Evolutionary conservation across 1,140 invertebrate genomes (phyloP), one percentile per base, ranked within the genome.

Genomic region (Drosophila cardini): DNA sequence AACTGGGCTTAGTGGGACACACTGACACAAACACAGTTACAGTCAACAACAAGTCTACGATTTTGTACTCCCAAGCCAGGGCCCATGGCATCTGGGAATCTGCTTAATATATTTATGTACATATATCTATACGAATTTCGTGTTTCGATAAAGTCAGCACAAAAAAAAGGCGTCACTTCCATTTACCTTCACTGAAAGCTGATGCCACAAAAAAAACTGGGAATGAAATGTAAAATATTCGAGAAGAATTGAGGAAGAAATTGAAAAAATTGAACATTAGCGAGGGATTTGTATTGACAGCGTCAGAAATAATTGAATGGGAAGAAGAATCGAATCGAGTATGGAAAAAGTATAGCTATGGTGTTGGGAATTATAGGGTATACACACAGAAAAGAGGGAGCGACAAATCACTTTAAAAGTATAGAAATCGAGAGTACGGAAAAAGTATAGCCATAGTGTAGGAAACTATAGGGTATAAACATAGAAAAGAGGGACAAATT

Each of bases 221-320:
- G 52, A 69, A 45, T 30, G 32, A 75, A 79, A 61, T 76, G 62
- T 30, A 72, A 81, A 80, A 76, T 80, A 76, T 80, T 71, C 72
- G 61, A 46, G 52, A 40, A 56, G 21, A 21, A 40, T 56, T 7
- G 16, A 11, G 75, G 78, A 80, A 78, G 77, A 86, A 86, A 85
- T 85, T 80, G 78, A 78, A 86, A 86, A 86, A 79, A 86, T 81
- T 26, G 21, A 65, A 70, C 67, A 78, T 85, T 85, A 85, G 69
- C 78, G 62, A 55, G 81, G 78, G 83, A 80, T 80, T 86, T 80
- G 18, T 42, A 62, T 64, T 67, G 79, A 81, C 79, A 78, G 69
- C 69, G 42, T 26, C 72, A 45, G 57, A 61, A 70, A 71, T 81
- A 81, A 81, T 80, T 81, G 78, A 80, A 80, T 32, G 13, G 10